Evolutionary conservation across 2,888 invertebrate species (phyloP), one percentile per base, ranked within the genome.

Genomic region (Tyria jacobaeae): DNA sequence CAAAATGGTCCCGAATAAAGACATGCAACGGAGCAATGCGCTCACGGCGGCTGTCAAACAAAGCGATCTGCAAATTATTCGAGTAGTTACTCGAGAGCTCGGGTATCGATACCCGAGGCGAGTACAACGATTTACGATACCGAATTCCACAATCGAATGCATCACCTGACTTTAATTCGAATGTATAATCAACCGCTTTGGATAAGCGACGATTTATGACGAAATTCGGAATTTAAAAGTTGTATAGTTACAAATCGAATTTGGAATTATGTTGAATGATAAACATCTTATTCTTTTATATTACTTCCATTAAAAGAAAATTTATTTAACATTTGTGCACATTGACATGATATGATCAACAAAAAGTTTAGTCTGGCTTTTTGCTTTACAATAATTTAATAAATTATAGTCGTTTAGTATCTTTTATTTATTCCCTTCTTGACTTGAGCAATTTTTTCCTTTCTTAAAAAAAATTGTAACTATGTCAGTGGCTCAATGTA

Each of bases 41-140:
- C 81, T 76, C 60, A 72, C 64, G 85, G 84, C 81, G 76, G 70
- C 80, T 81, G 82, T 82, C 82, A 81, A 77, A 78, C 73, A 61
- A 75, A 81, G 75, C 66, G 76, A 73, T 71, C 64, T 76, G 78
- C 65, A 84, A 81, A 82, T 79, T 79, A 76, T 77, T 66, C 68
- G 66, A 69, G 65, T 62, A 66, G 66, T 66, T 65, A 66, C 67
- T 70, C 71, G 48, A 58, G 49, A n/a, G 50, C 41, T 52, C 52
- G 39, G 12, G 57, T 57, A 62, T 53, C 52, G 66, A 70, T 66
- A 72, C 71, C 70, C 67, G 68, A 67, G 69, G 69, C 70, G 66
- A 57, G 62, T 66, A 50, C 69, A 62, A 69, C 68, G 63, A 75
- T 77, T 75, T 75, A 76, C 75, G 73, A 77, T 75, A 68, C 71